Conservation (phyloP, 2,113 vertebrate species). For the Ictidomys tridecemlineatus region DNA sequence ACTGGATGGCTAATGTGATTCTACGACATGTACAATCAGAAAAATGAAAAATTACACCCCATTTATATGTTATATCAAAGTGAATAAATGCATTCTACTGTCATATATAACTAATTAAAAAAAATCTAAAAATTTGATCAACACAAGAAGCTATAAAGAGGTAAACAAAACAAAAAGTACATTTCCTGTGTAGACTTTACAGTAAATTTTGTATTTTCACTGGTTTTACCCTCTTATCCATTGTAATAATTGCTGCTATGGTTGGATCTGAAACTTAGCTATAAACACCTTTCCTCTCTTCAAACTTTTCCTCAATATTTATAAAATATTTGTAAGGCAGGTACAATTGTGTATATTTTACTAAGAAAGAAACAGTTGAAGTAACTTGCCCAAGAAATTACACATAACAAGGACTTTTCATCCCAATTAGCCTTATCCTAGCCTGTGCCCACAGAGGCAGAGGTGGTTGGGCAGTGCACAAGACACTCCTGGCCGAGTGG, state of each 20-base stretch:
- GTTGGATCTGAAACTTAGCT: background rate
- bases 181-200: background rate
- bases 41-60: too few species aligned
- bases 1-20: too few species aligned
- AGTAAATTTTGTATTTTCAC: background rate
- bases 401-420: background rate
- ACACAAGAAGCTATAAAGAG: background rate
- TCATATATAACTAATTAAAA: too few species aligned
- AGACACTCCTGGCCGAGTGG: background rate
- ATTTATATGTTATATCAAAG: too few species aligned
- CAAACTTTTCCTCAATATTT: background rate
- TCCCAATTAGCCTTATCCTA: background rate
- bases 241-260: background rate
- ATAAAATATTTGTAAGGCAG: background rate
- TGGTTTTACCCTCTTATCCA: background rate
- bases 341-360: background rate
- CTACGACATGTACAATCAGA: too few species aligned
- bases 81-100: too few species aligned
- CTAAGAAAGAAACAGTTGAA: background rate
- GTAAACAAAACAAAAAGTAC: background rate
- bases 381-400: background rate
- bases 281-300: background rate
- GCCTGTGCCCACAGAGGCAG: background rate
- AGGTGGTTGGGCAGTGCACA: accelerated
- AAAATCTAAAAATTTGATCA: background rate